Evolutionary conservation across 2,888 invertebrate genomes (phyloP).

Genomic region (Cistogaster globosa): DNA sequence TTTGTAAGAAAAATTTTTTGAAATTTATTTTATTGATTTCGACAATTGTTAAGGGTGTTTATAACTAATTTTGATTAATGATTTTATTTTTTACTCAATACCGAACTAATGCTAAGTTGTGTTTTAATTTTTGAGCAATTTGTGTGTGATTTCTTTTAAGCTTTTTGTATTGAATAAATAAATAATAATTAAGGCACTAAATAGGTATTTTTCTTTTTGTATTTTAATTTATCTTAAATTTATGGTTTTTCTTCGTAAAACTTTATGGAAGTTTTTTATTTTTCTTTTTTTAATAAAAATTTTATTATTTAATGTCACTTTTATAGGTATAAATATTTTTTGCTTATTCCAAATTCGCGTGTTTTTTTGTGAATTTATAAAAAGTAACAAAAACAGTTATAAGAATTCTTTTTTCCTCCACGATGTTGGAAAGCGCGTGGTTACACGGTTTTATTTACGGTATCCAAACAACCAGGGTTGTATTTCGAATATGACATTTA

Average conservation of each 20-base stretch:
- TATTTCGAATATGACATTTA: conserved; percentile 59
- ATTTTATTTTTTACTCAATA: not conserved
- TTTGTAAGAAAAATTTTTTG: conserved; percentile 57
- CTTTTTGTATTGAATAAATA: conserved; percentile 45
- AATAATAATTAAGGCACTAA: conserved; percentile 64
- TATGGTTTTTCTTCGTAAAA: conserved; percentile 39
- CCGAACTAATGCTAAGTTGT: not conserved
- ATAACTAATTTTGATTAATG: not conserved
- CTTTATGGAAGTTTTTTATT: conserved; percentile 45
- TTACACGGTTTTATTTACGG: conserved; percentile 61
- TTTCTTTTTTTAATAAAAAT: conserved; percentile 1
- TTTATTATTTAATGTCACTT: conserved; percentile 43
- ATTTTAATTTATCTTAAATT: conserved; percentile 46
- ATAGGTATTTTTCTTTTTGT: conserved; percentile 21
- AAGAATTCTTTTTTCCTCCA: conserved; percentile 14
- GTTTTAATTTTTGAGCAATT: conserved; percentile 60
- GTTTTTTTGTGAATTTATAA: conserved; percentile 63
- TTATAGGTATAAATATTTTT: conserved; percentile 36
- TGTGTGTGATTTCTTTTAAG: conserved; percentile 30
- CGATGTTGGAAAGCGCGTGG: conserved; percentile 51
- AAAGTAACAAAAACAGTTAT: conserved; percentile 59
- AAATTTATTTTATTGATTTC: conserved; percentile 11
- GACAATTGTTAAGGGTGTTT: not conserved
- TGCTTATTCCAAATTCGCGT: conserved; percentile 33
- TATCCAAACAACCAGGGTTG: conserved; percentile 64